Conservation (phyloP, 2,113 vertebrate genomes). For the Antechinus stuartii region DNA sequence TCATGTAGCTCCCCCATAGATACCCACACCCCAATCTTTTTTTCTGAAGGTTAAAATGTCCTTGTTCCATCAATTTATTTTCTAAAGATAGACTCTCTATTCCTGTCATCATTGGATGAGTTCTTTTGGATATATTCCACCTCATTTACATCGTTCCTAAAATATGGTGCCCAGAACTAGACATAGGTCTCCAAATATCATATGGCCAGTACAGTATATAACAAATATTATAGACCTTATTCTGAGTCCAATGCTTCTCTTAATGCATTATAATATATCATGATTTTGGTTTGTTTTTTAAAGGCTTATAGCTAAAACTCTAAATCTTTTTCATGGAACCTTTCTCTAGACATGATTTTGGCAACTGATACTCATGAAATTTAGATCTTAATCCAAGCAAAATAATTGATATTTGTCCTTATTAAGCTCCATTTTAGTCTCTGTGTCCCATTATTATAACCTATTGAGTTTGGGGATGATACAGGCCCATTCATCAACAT, state of each 20-base stretch:
- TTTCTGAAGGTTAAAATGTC: neutral
- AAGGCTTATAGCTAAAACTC: neutral
- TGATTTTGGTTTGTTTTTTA: constrained; percentile 3
- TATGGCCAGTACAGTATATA: neutral
- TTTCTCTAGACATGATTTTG: neutral
- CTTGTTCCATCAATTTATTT: neutral
- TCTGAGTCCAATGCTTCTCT: neutral
- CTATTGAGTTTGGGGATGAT: neutral
- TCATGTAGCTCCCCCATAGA: neutral
- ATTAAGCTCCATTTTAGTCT: neutral
- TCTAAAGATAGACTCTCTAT: neutral
- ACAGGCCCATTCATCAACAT: neutral
- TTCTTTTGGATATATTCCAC: neutral
- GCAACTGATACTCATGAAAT: neutral
- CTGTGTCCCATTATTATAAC: neutral
- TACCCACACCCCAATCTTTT: neutral
- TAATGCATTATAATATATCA: neutral
- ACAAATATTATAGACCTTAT: constrained; percentile 20
- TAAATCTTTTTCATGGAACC: neutral
- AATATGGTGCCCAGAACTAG: constrained; percentile 34
- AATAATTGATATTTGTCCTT: neutral
- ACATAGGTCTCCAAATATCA: neutral
- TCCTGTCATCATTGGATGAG: neutral
- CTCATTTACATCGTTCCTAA: constrained; percentile 35
- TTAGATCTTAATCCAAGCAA: neutral